Conservation (phyloP, 1,140 invertebrate species). For the Aphaenogaster ashmeadi region DNA sequence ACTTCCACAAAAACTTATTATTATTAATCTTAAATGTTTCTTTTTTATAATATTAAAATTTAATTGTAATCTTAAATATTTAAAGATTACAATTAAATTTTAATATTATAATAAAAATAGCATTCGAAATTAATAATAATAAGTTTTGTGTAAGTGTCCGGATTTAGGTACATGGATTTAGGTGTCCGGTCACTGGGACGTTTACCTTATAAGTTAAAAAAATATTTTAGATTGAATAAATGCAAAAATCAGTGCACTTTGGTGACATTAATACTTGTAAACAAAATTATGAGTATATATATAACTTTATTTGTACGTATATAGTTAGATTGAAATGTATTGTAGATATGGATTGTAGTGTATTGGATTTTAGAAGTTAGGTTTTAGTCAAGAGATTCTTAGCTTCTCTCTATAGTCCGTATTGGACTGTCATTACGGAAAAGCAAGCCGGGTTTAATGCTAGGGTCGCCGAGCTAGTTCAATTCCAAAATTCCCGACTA, state of each 20-base stretch:
- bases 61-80: too few species aligned
- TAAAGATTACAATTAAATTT: too few species aligned
- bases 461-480: constrained; percentile 71
- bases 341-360: not conserved
- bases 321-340: not conserved
- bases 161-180: too few species aligned
- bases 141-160: too few species aligned
- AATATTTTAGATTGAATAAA: not conserved
- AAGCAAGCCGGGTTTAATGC: constrained; percentile 78
- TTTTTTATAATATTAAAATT: too few species aligned
- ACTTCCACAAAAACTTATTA: too few species aligned
- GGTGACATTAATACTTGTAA: not conserved
- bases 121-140: too few species aligned
- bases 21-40: too few species aligned
- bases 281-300: not conserved
- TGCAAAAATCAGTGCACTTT: not conserved
- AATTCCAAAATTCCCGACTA: constrained; percentile 72
- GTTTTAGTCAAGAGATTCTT: not conserved
- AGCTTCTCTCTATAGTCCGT: not conserved
- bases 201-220: not conserved
- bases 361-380: constrained; percentile 33
- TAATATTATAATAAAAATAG: too few species aligned
- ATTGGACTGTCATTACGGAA: constrained; percentile 77
- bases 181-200: too few species aligned
- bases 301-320: not conserved